Base-by-base conservation (phyloP, 2,797 vertebrate genomes). In the Coccyzus lansbergi region DNA sequence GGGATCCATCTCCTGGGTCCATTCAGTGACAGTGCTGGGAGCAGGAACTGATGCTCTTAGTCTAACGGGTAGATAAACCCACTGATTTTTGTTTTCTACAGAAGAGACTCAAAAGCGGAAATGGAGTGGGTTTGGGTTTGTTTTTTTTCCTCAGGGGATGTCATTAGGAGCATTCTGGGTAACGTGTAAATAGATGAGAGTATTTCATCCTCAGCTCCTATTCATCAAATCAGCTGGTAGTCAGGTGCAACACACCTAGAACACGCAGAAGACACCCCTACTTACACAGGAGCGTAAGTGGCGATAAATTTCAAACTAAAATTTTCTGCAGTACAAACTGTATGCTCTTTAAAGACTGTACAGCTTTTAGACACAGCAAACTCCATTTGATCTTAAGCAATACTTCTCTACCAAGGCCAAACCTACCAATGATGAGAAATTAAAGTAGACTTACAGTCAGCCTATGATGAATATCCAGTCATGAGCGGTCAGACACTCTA, bases 281-380 rank as follows among this genome's bases (percentile, higher is more conserved):
- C 24, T 11, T 7, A 6, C 58, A 15, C 6, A 1, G 10, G 11
- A 67, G 42, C 18, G 13, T 2, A 22, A 34, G 0, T 3, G 6
- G 11, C 5, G 19, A 31, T 18, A 13, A 3, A 12, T 4, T 24
- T 10, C 58, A 65, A 31, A 9, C 22, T 5, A 15, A 4, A 8
- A 17, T 19, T 7, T 31, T 1, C 31, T 42, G 38, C 59, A 59
- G 28, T 20, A 29, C 15, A 16, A 9, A 12, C 7, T 3, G 48
- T 5, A 1, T 1, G 0, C 29, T 7, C 12, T 3, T 33, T 38
- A 16, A 22, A 49, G 25, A 49, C 83, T 26, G 24, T 10, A 6
- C 6, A 34, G 4, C 22, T 1, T 14, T 4, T 6, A 59, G 59
- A 31, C 26, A 21, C 34, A 60, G 22, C 33, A 60, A 12, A 31